Conservation (phyloP, 2,113 vertebrate genomes). For the Ia io region DNA sequence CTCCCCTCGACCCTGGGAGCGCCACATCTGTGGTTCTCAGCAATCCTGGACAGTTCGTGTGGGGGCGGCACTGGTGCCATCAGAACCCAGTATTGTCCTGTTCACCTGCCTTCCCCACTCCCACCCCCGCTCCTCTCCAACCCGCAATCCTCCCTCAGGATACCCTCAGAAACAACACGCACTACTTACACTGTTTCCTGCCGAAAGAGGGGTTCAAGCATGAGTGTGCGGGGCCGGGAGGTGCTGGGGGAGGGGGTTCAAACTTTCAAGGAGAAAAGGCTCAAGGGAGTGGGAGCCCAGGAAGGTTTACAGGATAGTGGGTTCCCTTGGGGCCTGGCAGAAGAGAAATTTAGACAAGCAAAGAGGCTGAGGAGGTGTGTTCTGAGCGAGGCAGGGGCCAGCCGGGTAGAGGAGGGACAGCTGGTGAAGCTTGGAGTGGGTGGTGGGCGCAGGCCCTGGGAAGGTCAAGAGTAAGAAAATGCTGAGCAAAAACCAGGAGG, state of each 20-base stretch:
- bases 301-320: not conserved
- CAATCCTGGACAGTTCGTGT: not conserved
- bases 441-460: not conserved
- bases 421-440: not conserved
- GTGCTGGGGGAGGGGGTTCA: not conserved
- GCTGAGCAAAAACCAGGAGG: not conserved
- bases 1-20: not conserved
- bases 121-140: not conserved
- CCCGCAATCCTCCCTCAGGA: not conserved
- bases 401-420: accelerated
- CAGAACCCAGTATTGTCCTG: not conserved
- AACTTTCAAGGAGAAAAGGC: not conserved
- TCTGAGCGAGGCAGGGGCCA: not conserved
- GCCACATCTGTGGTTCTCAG: not conserved
- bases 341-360: not conserved
- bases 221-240: accelerated
- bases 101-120: too few species aligned
- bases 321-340: not conserved
- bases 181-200: accelerated
- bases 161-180: accelerated
- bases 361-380: not conserved
- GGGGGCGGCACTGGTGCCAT: not conserved
- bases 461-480: not conserved
- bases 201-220: not conserved
- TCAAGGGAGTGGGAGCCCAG: not conserved